Evolutionary conservation across 53 echinoderm and acorn worm genomes (phyloP).

Genomic region (Glandiceps talaboti): DNA sequence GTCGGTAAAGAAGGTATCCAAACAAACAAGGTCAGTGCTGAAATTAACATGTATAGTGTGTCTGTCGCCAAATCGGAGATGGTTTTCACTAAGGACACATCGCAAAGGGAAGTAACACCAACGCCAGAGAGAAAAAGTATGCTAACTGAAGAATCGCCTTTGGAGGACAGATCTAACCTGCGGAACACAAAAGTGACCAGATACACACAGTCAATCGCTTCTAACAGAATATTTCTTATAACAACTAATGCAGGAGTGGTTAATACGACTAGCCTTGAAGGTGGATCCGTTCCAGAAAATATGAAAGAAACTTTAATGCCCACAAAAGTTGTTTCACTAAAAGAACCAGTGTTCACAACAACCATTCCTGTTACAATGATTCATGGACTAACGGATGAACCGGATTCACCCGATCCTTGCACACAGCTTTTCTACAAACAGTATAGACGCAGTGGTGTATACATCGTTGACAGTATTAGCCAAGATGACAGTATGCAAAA

Average conservation of each 20-base stretch:
- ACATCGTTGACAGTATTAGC: constrained; percentile 13
- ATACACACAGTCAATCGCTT: too few relatives aligned
- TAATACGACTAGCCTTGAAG: neutral
- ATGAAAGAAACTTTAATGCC: neutral
- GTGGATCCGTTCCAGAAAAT: neutral
- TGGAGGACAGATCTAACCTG: too few relatives aligned
- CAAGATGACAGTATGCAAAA: constrained; percentile 30
- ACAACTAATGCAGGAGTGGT: neutral
- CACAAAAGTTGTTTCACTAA: too few relatives aligned
- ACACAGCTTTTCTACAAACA: neutral
- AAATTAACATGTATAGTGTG: too few relatives aligned
- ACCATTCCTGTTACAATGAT: neutral
- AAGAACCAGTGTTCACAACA: neutral
- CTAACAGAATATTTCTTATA: neutral
- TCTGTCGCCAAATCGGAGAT: too few relatives aligned
- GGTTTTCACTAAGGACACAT: too few relatives aligned
- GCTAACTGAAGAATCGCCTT: too few relatives aligned
- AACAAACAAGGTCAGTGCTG: too few relatives aligned
- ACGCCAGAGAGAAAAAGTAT: too few relatives aligned
- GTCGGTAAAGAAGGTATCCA: too few relatives aligned
- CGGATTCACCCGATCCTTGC: neutral
- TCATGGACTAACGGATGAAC: neutral
- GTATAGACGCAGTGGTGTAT: neutral
- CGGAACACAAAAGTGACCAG: too few relatives aligned
- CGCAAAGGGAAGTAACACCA: too few relatives aligned